These are phyloP conservation scores for Nylanderia fulva DNA, from an alignment of 1,140 invertebrate genomes.

Conservation along the genomic window DNA sequence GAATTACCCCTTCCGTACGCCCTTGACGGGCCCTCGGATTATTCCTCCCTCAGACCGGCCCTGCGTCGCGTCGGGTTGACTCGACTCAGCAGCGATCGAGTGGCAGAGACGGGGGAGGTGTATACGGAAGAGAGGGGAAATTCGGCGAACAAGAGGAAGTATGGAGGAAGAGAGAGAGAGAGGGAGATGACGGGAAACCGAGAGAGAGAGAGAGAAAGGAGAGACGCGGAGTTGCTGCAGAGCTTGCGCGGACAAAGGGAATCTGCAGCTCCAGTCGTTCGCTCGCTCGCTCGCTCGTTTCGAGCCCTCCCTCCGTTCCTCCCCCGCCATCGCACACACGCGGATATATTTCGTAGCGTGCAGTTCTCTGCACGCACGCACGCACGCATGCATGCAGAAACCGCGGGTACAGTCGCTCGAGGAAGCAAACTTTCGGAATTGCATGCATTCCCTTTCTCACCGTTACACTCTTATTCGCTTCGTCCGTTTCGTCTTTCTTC, in stretches of 20 bases:
- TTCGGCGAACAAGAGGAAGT: slow-evolving; percentile 47
- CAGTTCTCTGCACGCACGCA: slow-evolving; percentile 36
- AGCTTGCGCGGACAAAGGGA: slow-evolving; percentile 82
- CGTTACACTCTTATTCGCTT: slow-evolving; percentile 63
- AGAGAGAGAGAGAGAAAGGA: slow-evolving; percentile 14
- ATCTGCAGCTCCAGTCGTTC: slow-evolving; percentile 80
- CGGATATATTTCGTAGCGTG: slow-evolving; percentile 1
- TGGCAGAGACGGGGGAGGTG: slow-evolving; percentile 52
- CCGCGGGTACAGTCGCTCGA: slow-evolving; percentile 72
- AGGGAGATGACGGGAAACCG: slow-evolving; percentile 29
- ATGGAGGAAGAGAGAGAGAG: neutral
- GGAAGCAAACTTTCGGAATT: slow-evolving; percentile 65
- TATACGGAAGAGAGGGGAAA: slow-evolving; percentile 15
- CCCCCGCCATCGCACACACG: slow-evolving; percentile 23
- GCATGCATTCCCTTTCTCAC: neutral
- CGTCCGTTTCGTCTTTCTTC: slow-evolving; percentile 13
- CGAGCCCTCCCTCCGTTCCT: slow-evolving; percentile 31
- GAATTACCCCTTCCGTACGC: slow-evolving; percentile 49
- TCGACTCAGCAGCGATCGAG: slow-evolving; percentile 60
- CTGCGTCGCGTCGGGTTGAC: slow-evolving; percentile 56
- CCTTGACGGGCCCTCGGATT: slow-evolving; percentile 46
- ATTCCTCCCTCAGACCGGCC: slow-evolving; percentile 56
- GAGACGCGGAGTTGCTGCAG: slow-evolving; percentile 65
- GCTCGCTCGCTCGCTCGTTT: slow-evolving; percentile 56
- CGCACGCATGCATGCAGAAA: slow-evolving; percentile 69